Base-by-base conservation (phyloP, 64 coral and sea anemone species). In the Platygyra sinensis region DNA sequence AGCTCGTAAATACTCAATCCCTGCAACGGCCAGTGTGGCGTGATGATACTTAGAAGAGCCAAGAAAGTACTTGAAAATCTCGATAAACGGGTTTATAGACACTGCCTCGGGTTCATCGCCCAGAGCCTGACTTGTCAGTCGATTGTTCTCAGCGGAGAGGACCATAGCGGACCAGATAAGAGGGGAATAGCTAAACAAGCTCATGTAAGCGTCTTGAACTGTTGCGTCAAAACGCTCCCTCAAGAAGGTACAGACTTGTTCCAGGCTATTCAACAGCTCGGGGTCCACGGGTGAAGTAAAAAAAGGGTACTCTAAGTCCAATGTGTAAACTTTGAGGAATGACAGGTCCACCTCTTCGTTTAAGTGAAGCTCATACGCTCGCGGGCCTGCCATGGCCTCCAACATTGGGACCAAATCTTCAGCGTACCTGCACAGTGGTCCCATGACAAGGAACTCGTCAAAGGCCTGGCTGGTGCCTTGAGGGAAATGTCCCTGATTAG, bases 21-120 rank as follows among this genome's bases (percentile, higher is more conserved):
- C 74, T 1, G 84, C 88, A 1, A 96, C 77, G 17, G 46, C 27
- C 16, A 91, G 83, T 9, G 95, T 96, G 76, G 90, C 69, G 52
- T 84, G 94, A 83, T 96, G 95, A 89, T 91, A 96, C 19, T 96
- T 90, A 18, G 95, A 96, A 63, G 82, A 83, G 31, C 95, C 95
- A 32, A 87, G 67, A 33, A 96, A 60, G 73, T 93, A 96, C 75
- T 93, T 96, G 28, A 93, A 80, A 72, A 96, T 89, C 81, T 96
- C 95, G 39, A 94, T 22, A 25, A 94, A 88, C 12, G 95, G 95
- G 67, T 96, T 96, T 16, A 85, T 71, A 8, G 24, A 3, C 16
- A 94, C 80, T 22, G 63, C 38, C 67, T 76, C 88, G 15, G 87
- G 87, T 7, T 90, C 86, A 22, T 61, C 60, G 2, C 90, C 67